A percentile compares a stretch with the other conserved stretches of the same genome.
Conservation (phyloP, 2,113 vertebrate genomes). For the Paratilapia polleni region DNA sequence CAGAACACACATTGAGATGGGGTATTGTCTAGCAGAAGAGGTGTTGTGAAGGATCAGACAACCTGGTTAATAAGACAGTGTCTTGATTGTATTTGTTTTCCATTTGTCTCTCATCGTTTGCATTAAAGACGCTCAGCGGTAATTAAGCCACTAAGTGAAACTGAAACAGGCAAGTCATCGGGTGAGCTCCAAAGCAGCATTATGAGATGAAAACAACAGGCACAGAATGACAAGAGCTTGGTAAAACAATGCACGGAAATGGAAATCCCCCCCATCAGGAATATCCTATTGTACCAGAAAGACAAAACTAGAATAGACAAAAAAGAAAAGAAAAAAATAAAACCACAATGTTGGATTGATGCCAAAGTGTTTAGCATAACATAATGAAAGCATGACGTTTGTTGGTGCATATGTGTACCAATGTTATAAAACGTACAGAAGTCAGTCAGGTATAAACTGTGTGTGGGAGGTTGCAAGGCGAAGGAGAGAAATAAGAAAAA, state of each 20-base stretch:
- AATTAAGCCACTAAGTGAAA: constrained; percentile 81
- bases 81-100: constrained; percentile 80
- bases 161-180: constrained; percentile 69
- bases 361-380: constrained; percentile 67
- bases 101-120: constrained; percentile 75
- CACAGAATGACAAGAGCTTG: constrained; percentile 62
- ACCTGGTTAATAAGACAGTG: constrained; percentile 76
- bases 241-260: constrained; percentile 65
- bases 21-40: constrained; percentile 39
- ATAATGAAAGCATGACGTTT: constrained; percentile 35
- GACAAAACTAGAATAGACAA: constrained; percentile 58
- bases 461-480: constrained; percentile 16
- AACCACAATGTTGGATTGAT: constrained; percentile 29
- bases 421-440: constrained; percentile 2
- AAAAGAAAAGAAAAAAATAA: constrained; percentile 40
- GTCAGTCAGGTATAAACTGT: constrained; percentile 20
- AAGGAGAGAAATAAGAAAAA: constrained; percentile 11
- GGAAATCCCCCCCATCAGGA: constrained; percentile 67
- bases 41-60: constrained; percentile 62
- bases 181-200: constrained; percentile 61
- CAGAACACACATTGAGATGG: constrained; percentile 52
- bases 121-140: constrained; percentile 67
- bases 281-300: constrained; percentile 70
- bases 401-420: not conserved
- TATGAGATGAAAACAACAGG: constrained; percentile 69